phyloP scores from a whole-genome alignment of 1,140 invertebrate genomes.

The Aculops lycopersici region DNA sequence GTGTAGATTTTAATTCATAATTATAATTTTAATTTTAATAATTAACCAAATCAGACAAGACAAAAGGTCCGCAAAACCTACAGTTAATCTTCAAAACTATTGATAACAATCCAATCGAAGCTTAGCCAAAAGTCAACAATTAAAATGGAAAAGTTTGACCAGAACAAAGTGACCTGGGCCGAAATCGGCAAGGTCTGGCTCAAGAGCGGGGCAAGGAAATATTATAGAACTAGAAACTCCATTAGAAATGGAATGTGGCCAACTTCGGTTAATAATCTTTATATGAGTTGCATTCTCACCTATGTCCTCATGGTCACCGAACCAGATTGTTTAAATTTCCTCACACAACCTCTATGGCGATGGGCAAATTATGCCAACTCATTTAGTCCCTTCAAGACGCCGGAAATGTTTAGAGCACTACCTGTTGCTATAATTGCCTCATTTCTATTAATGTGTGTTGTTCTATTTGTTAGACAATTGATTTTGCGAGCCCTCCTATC shows the following conservation, averaged over 20 bases:
- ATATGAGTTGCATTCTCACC: neutral
- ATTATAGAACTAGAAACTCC: neutral
- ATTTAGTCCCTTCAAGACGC: neutral
- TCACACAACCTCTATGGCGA: neutral
- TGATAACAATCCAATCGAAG: too few species aligned
- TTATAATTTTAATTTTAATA: too few species aligned
- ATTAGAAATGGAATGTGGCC: neutral
- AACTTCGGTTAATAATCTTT: neutral
- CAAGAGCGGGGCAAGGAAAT: neutral
- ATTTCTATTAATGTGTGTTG: neutral
- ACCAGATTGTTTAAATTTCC: neutral
- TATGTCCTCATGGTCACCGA: neutral
- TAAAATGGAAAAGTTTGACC: neutral
- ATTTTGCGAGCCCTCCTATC: neutral
- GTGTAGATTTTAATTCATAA: too few species aligned
- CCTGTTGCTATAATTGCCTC: neutral
- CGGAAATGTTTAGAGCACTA: neutral
- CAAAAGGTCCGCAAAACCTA: too few species aligned
- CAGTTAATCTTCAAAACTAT: too few species aligned
- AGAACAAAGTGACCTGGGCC: neutral
- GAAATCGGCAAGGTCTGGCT: neutral
- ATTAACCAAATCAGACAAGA: too few species aligned
- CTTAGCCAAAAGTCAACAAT: too few species aligned
- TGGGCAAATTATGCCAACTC: neutral
- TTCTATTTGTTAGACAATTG: neutral